phyloP scores from a whole-genome alignment of 2,797 vertebrate genomes.

The Crocidura indochinensis region DNA sequence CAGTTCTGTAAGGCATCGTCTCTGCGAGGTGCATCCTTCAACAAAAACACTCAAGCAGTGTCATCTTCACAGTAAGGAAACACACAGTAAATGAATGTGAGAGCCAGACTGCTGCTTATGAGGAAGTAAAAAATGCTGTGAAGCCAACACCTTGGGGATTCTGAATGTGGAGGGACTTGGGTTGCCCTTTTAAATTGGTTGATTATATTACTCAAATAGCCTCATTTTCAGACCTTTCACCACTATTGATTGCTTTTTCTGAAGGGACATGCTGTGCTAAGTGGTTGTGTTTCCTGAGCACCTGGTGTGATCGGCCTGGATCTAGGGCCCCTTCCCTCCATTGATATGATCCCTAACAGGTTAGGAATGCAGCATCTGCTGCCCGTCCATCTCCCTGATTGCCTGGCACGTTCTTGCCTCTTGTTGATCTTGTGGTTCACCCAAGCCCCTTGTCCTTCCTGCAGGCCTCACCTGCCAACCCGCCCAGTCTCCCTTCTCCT shows the following conservation, averaged over 20 bases:
- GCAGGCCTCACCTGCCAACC: background rate
- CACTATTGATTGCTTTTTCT: background rate
- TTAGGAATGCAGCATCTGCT: background rate
- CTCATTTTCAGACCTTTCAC: conserved; percentile 22
- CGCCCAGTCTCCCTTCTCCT: background rate
- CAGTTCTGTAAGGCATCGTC: background rate
- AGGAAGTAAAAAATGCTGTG: background rate
- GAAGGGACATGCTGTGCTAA: background rate
- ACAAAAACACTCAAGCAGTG: background rate
- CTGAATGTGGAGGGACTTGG: background rate
- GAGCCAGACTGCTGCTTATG: background rate
- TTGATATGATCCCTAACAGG: background rate
- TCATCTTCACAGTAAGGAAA: background rate
- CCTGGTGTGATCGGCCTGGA: background rate
- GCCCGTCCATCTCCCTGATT: background rate
- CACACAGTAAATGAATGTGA: background rate
- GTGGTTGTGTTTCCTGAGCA: background rate
- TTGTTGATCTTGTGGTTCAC: conserved; percentile 27
- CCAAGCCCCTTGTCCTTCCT: background rate
- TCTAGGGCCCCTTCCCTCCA: background rate
- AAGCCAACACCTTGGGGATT: background rate
- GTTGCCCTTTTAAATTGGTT: background rate
- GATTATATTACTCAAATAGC: background rate
- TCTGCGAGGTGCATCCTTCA: background rate
- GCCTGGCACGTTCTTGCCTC: background rate